Evolutionary conservation across 2,797 vertebrate species (phyloP).

Genomic region (Betta splendens): DNA sequence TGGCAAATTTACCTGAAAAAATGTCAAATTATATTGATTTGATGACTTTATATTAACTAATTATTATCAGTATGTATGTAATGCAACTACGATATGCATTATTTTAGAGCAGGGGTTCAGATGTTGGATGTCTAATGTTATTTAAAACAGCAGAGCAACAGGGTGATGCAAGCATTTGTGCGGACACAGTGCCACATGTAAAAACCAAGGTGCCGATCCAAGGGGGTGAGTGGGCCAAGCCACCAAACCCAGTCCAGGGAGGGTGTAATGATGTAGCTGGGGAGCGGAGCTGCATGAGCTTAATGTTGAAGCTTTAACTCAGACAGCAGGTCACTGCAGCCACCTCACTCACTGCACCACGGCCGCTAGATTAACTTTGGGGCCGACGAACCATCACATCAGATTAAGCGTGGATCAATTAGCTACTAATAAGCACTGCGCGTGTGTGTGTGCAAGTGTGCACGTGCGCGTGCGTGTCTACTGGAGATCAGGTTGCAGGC

Average conservation of each 20-base stretch:
- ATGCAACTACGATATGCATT: constrained; percentile 1
- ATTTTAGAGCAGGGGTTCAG: too few species aligned
- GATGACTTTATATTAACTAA: not conserved
- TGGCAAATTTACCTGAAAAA: not conserved
- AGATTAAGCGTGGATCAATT: constrained; percentile 75
- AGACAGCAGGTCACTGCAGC: constrained; percentile 17
- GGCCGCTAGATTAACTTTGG: too few species aligned
- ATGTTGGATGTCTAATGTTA: too few species aligned
- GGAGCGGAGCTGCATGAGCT: not conserved
- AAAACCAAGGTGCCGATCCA: too few species aligned
- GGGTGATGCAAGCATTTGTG: too few species aligned
- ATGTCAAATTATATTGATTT: not conserved
- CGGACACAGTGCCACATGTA: too few species aligned
- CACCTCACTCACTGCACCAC: constrained; percentile 21
- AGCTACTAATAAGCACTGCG: constrained; percentile 63
- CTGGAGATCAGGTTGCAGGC: constrained; percentile 54
- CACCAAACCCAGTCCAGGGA: too few species aligned
- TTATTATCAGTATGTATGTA: not conserved
- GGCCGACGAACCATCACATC: constrained; percentile 59
- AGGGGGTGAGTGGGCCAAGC: too few species aligned
- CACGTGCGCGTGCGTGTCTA: constrained; percentile 26
- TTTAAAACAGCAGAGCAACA: too few species aligned
- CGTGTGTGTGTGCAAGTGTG: constrained; percentile 33
- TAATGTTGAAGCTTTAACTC: constrained; percentile 24
- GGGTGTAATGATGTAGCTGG: too few species aligned